phyloP scores from a whole-genome alignment of 2,113 vertebrate genomes.

The Jaculus jaculus region DNA sequence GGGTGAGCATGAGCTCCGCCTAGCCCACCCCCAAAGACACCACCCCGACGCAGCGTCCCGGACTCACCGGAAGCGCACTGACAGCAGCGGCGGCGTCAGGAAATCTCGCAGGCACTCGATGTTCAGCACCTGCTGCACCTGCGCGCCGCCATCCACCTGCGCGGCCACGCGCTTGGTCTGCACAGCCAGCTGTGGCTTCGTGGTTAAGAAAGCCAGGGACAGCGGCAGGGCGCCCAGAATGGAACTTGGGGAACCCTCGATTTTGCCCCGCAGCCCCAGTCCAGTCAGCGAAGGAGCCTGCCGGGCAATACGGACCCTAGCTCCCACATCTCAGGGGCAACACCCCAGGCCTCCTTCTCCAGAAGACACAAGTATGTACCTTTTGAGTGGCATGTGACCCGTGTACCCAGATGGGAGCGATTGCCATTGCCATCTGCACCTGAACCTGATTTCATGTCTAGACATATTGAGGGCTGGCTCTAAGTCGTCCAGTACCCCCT shows the following conservation, averaged over 20 bases:
- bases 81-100: constrained; percentile 89
- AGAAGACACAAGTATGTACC: too few species aligned
- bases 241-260: background rate
- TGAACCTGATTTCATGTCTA: background rate
- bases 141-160: constrained; percentile 93
- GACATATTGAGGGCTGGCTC: background rate
- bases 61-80: constrained; percentile 92
- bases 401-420: background rate
- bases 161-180: constrained; percentile 93
- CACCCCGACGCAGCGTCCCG: accelerated
- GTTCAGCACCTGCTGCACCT: constrained; percentile 96
- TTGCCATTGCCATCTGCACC: background rate
- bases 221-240: accelerated
- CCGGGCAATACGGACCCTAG: too few species aligned
- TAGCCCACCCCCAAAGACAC: background rate
- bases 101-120: constrained; percentile 95
- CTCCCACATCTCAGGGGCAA: too few species aligned
- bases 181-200: constrained; percentile 89
- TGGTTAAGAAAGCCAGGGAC: constrained; percentile 70
- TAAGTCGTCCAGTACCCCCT: accelerated
- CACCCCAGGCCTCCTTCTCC: background rate
- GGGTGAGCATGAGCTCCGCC: accelerated
- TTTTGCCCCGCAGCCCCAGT: background rate
- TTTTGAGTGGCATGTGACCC: too few species aligned
- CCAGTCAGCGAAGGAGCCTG: background rate